These are phyloP conservation scores for Triops longicaudatus DNA, from an alignment of 1,140 invertebrate genomes.

Conservation along the genomic window DNA sequence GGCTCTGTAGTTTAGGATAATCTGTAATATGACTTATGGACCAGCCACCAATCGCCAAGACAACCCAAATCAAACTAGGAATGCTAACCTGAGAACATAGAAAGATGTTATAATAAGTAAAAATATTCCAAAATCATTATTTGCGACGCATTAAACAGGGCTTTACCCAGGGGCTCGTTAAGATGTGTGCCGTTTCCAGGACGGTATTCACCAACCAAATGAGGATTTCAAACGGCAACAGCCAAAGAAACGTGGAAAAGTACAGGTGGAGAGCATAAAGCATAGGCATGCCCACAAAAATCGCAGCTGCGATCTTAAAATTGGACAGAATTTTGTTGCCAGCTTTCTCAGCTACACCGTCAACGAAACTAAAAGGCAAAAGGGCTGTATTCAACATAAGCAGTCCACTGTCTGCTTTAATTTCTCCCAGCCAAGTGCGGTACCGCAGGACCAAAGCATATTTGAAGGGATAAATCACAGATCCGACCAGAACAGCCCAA, in stretches of 20 bases:
- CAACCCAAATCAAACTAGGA: neutral
- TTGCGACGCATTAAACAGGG: neutral
- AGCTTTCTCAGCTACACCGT: conserved; percentile 59
- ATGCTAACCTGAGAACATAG: neutral
- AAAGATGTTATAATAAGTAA: too few relatives aligned
- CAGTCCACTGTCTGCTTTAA: conserved; percentile 44
- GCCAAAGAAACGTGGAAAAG: conserved; percentile 30
- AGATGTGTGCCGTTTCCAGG: neutral
- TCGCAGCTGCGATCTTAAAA: conserved; percentile 30
- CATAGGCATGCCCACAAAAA: conserved; percentile 36
- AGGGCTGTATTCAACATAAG: conserved; percentile 56
- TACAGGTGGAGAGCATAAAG: conserved; percentile 39
- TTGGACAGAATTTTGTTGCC: conserved; percentile 43
- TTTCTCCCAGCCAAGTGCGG: conserved; percentile 35
- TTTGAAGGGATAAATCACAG: conserved; percentile 82
- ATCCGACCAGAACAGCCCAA: conserved; percentile 87
- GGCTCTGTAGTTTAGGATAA: neutral
- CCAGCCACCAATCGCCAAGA: neutral
- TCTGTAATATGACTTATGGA: neutral
- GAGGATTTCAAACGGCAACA: neutral
- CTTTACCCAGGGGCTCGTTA: neutral
- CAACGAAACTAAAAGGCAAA: conserved; percentile 61
- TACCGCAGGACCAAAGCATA: conserved; percentile 54
- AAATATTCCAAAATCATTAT: neutral
- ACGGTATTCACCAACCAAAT: neutral